Base-by-base conservation (phyloP, 2,888 invertebrate genomes). In the Synanthedon andrenaeformis region DNA sequence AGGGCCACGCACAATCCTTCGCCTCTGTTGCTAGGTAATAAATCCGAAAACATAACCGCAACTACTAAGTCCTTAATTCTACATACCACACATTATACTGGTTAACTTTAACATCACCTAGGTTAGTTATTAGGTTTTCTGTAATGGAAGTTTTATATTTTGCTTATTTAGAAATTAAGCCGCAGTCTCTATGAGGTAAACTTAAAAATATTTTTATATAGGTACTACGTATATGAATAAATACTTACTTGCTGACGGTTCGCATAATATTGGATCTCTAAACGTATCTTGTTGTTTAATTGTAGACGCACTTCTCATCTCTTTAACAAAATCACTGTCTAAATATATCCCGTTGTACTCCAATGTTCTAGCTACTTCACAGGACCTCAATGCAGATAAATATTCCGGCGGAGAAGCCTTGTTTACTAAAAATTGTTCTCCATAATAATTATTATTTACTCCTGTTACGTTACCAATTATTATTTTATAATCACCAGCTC, bases 401-500 rank as follows among this genome's bases (percentile, higher is more conserved):
- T 86, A 86, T 14, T 79, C 74, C 1, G 80, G 83, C 12, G 79
- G 72, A 4, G 66, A 57, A 1, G 53, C 65, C 60, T 73, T 83
- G 55, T 76, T 77, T 2, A 59, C 58, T 67, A 86, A 60, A 5
- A 76, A 70, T 23, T 79, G 71, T 3, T 72, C 65, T 17, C 86
- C 85, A 53, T 84, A 86, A 56, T 82, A 81, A 28, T 67, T 75
- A 54, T 84, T 86, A 28, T 63, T 74, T 14, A 79, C 14, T 4
- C 79, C 80, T 11, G 83, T 75, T 1, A 89, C 76, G 49, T 89
- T 89, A 2, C 91, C 91, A 48, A 90, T 89, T 0, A 91, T 66
- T 56, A 91, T 89, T 72, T 92, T 92, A 73, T 89, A 92, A 68
- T 91, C 90, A 1, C 90, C 91, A 23, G 87, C 82, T 67, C 92